phyloP scores from a whole-genome alignment of 2,797 vertebrate genomes.

The Eidolon dupreanum region DNA sequence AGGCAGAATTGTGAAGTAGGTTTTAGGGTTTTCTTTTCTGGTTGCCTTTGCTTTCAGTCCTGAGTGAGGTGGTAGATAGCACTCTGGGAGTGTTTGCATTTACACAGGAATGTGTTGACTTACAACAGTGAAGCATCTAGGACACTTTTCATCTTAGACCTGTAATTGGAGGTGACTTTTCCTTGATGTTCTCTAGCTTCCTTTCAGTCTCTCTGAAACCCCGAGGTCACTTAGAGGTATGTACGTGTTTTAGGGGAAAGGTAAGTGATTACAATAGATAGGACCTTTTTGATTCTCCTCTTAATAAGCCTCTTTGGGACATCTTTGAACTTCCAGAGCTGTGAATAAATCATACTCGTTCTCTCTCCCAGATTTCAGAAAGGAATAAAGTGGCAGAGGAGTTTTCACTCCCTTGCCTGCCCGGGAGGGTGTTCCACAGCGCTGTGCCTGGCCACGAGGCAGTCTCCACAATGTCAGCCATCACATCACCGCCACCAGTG shows the following conservation, averaged over 20 bases:
- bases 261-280: background rate
- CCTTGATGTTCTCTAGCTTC: background rate
- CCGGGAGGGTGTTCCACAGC: fast-evolving
- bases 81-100: background rate
- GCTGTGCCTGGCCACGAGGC: background rate
- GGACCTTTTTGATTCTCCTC: background rate
- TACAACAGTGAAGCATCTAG: background rate
- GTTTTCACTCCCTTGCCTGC: background rate
- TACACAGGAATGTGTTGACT: background rate
- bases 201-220: background rate
- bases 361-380: background rate
- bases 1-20: background rate
- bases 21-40: background rate
- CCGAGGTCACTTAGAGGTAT: background rate
- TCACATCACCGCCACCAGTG: too few relatives aligned
- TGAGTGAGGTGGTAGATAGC: background rate
- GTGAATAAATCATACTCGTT: background rate
- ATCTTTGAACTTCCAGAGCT: background rate
- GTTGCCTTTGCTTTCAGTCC: background rate
- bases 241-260: background rate
- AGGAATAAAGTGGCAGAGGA: background rate
- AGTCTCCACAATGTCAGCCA: background rate
- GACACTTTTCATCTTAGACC: background rate
- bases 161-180: background rate
- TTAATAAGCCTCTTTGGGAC: background rate